Evolutionary conservation across 2,113 vertebrate species (phyloP).

Genomic region (Procavia capensis): DNA sequence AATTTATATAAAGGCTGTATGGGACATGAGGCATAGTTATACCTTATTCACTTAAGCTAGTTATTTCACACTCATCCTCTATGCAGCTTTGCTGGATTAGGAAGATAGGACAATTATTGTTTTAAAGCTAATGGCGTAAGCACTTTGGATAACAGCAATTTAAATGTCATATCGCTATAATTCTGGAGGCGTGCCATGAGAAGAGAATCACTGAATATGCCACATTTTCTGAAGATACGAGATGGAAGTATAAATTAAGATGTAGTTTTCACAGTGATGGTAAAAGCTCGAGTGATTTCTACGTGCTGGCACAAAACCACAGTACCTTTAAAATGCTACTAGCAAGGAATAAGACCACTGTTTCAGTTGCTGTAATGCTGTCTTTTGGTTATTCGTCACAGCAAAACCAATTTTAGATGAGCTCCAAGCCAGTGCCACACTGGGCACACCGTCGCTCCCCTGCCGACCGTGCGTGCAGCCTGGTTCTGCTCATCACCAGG

Average conservation of each 20-base stretch:
- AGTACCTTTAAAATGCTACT: background rate
- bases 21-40: background rate
- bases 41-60: background rate
- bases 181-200: background rate
- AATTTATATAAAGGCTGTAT: background rate
- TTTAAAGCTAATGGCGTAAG: slow-evolving; percentile 53
- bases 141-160: slow-evolving; percentile 48
- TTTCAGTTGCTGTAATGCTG: background rate
- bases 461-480: background rate
- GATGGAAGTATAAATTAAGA: slow-evolving; percentile 58
- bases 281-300: slow-evolving; percentile 14
- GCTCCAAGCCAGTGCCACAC: background rate
- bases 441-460: background rate
- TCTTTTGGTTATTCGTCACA: background rate
- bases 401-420: background rate
- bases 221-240: slow-evolving; percentile 7
- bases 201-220: slow-evolving; percentile 21
- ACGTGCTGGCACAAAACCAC: background rate
- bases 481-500: background rate
- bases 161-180: slow-evolving; percentile 42
- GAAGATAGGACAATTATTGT: slow-evolving; percentile 1
- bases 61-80: background rate
- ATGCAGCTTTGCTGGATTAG: background rate
- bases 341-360: background rate
- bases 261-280: background rate